Evolutionary conservation across 2,797 vertebrate genomes (phyloP).

Genomic region (Thalassophryne amazonica): DNA sequence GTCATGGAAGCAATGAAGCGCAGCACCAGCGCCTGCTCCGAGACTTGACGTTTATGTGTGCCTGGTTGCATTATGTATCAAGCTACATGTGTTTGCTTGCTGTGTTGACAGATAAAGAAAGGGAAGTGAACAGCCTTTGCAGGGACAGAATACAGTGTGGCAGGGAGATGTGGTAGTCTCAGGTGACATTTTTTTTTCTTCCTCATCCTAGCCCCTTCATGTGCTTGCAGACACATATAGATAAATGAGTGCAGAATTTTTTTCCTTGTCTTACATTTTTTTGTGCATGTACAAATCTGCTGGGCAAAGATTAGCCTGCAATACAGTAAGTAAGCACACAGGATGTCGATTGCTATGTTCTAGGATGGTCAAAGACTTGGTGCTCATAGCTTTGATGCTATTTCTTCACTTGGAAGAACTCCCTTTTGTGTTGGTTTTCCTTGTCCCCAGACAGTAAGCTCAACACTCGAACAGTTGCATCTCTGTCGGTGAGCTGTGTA

Average conservation of each 20-base stretch:
- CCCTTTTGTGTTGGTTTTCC: constrained; percentile 9
- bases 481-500: constrained; percentile 3
- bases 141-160: constrained; percentile 32
- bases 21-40: no score
- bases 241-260: not conserved
- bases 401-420: not conserved
- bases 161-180: constrained; percentile 41
- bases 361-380: constrained; percentile 18
- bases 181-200: constrained; percentile 50
- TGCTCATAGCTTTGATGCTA: not conserved
- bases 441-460: constrained; percentile 25
- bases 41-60: no score
- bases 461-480: constrained; percentile 19
- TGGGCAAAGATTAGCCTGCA: no score
- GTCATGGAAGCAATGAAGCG: no score
- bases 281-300: no score
- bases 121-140: constrained; percentile 28
- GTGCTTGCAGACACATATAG: not conserved
- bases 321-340: constrained; percentile 5
- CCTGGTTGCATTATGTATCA: constrained; percentile 30
- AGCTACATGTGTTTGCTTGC: constrained; percentile 44
- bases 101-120: constrained; percentile 61
- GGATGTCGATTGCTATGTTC: constrained; percentile 19
- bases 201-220: constrained; percentile 13
- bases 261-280: no score